Evolutionary conservation across 2,888 invertebrate species (phyloP).

Genomic region (Odontothrips loti): DNA sequence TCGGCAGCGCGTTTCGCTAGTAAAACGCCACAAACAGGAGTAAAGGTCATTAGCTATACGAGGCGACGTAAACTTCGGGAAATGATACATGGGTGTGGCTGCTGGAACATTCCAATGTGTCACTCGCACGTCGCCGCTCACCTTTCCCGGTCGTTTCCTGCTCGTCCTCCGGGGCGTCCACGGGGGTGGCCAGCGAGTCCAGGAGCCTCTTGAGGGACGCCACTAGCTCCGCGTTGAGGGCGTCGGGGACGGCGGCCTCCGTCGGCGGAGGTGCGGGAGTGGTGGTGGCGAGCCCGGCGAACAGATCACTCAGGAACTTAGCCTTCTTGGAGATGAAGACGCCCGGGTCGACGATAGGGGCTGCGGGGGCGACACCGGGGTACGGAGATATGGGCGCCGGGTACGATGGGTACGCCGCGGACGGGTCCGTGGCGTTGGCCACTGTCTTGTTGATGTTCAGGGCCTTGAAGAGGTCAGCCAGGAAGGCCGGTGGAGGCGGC

Average conservation of each 20-base stretch:
- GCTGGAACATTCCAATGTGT: no score
- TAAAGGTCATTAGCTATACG: no score
- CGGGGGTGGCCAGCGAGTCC: background rate
- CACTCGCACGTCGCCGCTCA: background rate
- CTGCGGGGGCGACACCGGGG: slow-evolving; percentile 38
- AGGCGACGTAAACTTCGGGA: no score
- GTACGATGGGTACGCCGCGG: slow-evolving; percentile 43
- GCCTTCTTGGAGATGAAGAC: slow-evolving; percentile 35
- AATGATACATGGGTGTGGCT: no score
- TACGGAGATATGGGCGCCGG: slow-evolving; percentile 42
- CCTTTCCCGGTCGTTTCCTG: background rate
- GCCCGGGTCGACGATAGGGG: slow-evolving; percentile 35
- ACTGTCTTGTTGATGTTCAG: slow-evolving; percentile 16
- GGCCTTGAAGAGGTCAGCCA: slow-evolving; percentile 11
- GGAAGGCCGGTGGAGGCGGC: slow-evolving; percentile 39
- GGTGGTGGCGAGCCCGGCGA: slow-evolving; percentile 33
- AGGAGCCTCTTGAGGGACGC: slow-evolving; percentile 4
- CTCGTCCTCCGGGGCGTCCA: slow-evolving; percentile 18
- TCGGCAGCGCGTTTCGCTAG: background rate
- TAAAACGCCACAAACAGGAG: no score
- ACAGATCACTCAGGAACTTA: slow-evolving; percentile 34
- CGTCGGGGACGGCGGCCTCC: slow-evolving; percentile 43
- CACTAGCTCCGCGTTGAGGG: background rate
- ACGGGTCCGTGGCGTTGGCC: slow-evolving; percentile 41
- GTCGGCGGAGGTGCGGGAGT: slow-evolving; percentile 40